Evolutionary conservation across 2,113 vertebrate species (phyloP).

Genomic region (Pandion haliaetus): DNA sequence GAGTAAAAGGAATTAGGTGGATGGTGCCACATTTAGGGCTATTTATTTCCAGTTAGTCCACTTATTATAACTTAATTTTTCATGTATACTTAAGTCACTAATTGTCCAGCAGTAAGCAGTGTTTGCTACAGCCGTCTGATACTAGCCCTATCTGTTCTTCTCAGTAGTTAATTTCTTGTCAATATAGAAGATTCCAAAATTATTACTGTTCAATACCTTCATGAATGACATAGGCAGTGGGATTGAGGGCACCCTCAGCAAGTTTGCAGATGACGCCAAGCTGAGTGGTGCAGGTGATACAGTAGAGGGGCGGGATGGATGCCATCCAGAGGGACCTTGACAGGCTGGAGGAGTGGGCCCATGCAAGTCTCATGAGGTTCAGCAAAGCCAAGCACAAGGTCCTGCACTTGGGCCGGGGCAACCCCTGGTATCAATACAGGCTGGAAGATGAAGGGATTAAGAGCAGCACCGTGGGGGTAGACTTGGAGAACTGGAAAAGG

Average conservation of each 20-base stretch:
- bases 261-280: not conserved
- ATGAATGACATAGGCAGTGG: not conserved
- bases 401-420: not conserved
- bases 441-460: not conserved
- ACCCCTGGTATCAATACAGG: accelerated
- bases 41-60: not conserved
- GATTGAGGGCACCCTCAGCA: not conserved
- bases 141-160: not conserved
- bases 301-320: no score
- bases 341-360: not conserved
- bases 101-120: not conserved
- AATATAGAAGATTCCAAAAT: not conserved
- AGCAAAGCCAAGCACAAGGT: not conserved
- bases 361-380: not conserved
- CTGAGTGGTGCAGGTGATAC: not conserved
- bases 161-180: not conserved
- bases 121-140: not conserved
- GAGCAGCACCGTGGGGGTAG: not conserved
- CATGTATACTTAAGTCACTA: not conserved
- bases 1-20: not conserved
- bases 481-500: no score
- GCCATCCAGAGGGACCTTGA: not conserved
- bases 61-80: not conserved
- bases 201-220: not conserved
- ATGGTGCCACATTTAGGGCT: not conserved